Base-by-base conservation (phyloP, 2,888 invertebrate genomes). In the Zootermopsis nevadensis region DNA sequence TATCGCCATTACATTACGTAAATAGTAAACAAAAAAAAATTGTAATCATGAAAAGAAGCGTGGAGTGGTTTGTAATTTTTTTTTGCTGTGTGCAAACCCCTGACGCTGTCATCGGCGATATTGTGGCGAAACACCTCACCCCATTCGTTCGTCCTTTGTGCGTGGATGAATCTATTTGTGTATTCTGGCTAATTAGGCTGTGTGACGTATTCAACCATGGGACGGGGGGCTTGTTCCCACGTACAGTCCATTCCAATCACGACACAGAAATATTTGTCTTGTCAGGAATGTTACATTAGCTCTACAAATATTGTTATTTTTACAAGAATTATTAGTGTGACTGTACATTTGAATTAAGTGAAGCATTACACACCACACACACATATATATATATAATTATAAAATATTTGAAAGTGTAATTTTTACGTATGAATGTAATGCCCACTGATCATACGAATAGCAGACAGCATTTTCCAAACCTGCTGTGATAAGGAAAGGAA, bases 191-290 rank as follows among this genome's bases (percentile, higher is more conserved):
- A 83, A 83, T 83, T 83, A 83, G 83, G 72, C 67, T 69, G 48
- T 82, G 82, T 77, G 74, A 53, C 72, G 79, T 79, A 80, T 80
- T 82, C 82, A 79, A 79, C 82, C 79, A 67, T 74, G 35, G 74
- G 74, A 38, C 35, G 38, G 33, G 38, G n/a, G 6, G 31, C 74
- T 42, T 1, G 38, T 38, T n/a, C 24, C 27, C 10, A 22, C 7
- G 74, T 42, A 42, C n/a, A 74, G 74, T 74, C 74, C 2, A n/a
- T 42, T 74, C 24, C 38, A 74, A 38, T 74, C 74, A n/a, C 10
- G 74, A 74, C 33, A 38, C 22, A 2, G 38, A 24, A 74, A 38
- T n/a, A 3, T 38, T 42, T 42, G n/a, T 38, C 19, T 33, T 69
- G 33, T 22, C 31, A 2, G 33, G 6, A 22, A 8, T 6, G 15